Percentiles rank a stretch among this genome's conserved stretches.
These are phyloP conservation scores for Ptychodera flava DNA, from an alignment of 35 echinoderm and acorn worm genomes.

Conservation along the genomic window DNA sequence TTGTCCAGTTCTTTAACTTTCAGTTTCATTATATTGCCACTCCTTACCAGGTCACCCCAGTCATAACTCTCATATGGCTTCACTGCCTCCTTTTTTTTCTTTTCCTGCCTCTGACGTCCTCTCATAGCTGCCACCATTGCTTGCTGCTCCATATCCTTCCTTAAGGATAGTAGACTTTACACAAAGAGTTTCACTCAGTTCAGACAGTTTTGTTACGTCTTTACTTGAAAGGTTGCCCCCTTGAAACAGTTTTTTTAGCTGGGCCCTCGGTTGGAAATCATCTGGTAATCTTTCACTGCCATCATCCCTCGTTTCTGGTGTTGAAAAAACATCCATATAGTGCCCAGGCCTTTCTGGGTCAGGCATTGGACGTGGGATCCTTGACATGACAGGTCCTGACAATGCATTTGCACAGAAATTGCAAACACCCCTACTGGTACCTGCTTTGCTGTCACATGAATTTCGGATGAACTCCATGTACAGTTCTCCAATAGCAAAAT, in stretches of 20 bases:
- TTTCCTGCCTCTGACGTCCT: too few relatives aligned
- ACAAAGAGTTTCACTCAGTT: too few relatives aligned
- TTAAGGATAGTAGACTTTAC: too few relatives aligned
- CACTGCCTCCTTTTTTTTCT: too few relatives aligned
- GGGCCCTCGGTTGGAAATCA: not conserved
- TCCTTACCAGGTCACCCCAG: too few relatives aligned
- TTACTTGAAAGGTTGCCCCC: not conserved
- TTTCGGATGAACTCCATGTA: too few relatives aligned
- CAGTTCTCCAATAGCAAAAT: not conserved
- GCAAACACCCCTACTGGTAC: not conserved
- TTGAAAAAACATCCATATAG: not conserved
- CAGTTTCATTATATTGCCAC: too few relatives aligned
- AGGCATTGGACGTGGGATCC: not conserved
- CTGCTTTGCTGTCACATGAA: too few relatives aligned
- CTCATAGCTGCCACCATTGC: too few relatives aligned
- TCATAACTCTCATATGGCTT: too few relatives aligned
- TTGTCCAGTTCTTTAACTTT: too few relatives aligned
- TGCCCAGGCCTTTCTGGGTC: not conserved
- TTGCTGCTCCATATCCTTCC: too few relatives aligned
- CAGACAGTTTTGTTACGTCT: not conserved
- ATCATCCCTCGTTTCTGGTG: not conserved
- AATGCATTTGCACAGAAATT: not conserved
- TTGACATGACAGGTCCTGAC: not conserved
- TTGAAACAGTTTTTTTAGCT: not conserved
- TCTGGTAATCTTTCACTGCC: not conserved